phyloP scores from a whole-genome alignment of 2,797 vertebrate genomes.

The Dendrocincla fuliginosa region DNA sequence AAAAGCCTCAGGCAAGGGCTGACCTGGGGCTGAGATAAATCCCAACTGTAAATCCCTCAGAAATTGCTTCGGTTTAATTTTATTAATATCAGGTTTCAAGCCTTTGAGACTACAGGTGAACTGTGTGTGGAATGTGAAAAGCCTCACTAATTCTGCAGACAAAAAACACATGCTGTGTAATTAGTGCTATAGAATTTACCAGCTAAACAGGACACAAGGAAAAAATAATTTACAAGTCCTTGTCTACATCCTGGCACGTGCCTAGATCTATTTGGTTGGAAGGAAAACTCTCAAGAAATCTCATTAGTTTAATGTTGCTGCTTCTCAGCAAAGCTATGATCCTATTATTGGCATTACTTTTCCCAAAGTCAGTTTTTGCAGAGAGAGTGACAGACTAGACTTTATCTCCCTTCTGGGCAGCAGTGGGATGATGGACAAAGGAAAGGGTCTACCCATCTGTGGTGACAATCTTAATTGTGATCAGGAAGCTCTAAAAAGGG shows the following conservation, averaged over 20 bases:
- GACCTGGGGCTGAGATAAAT: neutral
- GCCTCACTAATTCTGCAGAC: neutral
- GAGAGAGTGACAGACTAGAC: neutral
- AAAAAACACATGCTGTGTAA: neutral
- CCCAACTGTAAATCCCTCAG: neutral
- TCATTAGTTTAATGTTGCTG: neutral
- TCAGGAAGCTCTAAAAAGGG: neutral
- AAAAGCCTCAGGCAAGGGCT: neutral
- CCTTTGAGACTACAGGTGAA: neutral
- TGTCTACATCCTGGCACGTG: neutral
- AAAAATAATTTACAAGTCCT: neutral
- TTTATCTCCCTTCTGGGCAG: neutral
- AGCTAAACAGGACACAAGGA: neutral
- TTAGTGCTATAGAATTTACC: neutral
- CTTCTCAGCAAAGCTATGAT: neutral
- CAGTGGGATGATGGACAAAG: neutral
- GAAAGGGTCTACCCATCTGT: neutral
- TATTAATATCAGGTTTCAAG: neutral
- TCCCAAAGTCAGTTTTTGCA: neutral
- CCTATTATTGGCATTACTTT: neutral
- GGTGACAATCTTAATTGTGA: neutral
- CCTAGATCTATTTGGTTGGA: neutral
- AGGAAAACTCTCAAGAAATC: neutral
- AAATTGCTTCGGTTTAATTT: neutral
- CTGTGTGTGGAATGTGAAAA: neutral